Base-by-base conservation (phyloP, 2,113 vertebrate genomes). In the Cyprinodon tularosa region DNA sequence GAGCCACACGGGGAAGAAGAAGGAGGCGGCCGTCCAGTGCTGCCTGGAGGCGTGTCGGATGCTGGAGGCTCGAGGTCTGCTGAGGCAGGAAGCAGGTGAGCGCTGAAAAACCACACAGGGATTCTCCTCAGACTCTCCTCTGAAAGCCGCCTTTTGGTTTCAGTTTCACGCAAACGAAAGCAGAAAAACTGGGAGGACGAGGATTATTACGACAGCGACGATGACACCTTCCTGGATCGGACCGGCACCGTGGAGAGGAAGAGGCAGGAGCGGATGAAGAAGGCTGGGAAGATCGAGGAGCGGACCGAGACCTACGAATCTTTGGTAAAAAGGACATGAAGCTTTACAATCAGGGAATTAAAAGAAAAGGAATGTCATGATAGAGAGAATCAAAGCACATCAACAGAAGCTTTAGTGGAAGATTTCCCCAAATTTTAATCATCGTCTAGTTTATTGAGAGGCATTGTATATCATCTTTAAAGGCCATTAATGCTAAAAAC, bases 181-280 rank as follows among this genome's bases (percentile, higher is more conserved):
- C 95, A 96, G 81, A 99, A 98, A 90, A 98, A 98, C 93, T 99
- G 98, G 98, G 98, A 99, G 78, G 97, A 97, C 13, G 97, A 98
- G 80, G 98, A 99, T 71, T 99, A 95, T 88, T 99, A 99, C 57
- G 97, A 99, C 88, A 99, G 98, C 9, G 97, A 99, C 1, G 98
- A 99, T 9, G 98, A 99, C 85, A 96, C 96, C 9, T 99, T 98
- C 82, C 95, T 99, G 13, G 98, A 99, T 85, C 92, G 98, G 53
- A 99, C 98, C 0, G 98, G 98, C 53, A 93, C 95, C 0, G 95
- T 99, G 47, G 98, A 99, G 89, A 96, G 93, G 92, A 99, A 99
- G 88, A 95, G 98, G 50, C 89, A 96, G 61, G 96, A 96, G 75
- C 94, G 98, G 53, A 99, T 99, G 98, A 99, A 95, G 80, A 99